Base-by-base conservation (phyloP, 2,797 vertebrate genomes). In the Hippoglossus hippoglossus region DNA sequence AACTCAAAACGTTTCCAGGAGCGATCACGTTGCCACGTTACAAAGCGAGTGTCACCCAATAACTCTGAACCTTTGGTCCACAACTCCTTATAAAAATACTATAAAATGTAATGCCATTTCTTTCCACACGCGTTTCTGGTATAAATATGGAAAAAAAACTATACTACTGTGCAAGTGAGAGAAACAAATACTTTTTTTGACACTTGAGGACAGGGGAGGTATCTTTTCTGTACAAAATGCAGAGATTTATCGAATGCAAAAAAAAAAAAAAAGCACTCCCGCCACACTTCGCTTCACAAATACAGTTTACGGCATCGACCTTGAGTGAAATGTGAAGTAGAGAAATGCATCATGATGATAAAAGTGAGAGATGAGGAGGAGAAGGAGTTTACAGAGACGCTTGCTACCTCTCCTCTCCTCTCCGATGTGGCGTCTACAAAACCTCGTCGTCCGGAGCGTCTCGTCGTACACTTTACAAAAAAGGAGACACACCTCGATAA, bases 71-170 rank as follows among this genome's bases (percentile, higher is more conserved):
- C 92, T 90, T 93, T 94, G 92, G 88, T 93, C 91, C 87, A 80
- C 87, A 90, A 90, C 87, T 88, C 87, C 89, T 90, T 94, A 95
- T 85, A 95, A 95, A 95, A 95, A 95, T 95, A 95, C 63, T 92
- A 92, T 91, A 94, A 95, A 94, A 95, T 89, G 86, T 77, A 94
- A 94, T 93, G 92, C 83, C 67, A 47, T 87, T 88, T 85, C 81
- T 74, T 63, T 31, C 72, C 21, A 13, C 34, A 9, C 77, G 83
- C 28, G 55, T 73, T 84, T 90, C 84, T 44, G 54, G 87, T 95
- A 95, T 89, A 95, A 94, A 95, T 88, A 93, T 93, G 93, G 16
- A 46, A 28, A 75, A 91, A 85, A 89, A 77, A 78, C 91, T 94
- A 92, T 56, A 85, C 93, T 94, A 94, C 92, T 92, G 93, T 93